Base-by-base conservation (phyloP, 2,113 vertebrate species). In the Gymnocephalus cernua region DNA sequence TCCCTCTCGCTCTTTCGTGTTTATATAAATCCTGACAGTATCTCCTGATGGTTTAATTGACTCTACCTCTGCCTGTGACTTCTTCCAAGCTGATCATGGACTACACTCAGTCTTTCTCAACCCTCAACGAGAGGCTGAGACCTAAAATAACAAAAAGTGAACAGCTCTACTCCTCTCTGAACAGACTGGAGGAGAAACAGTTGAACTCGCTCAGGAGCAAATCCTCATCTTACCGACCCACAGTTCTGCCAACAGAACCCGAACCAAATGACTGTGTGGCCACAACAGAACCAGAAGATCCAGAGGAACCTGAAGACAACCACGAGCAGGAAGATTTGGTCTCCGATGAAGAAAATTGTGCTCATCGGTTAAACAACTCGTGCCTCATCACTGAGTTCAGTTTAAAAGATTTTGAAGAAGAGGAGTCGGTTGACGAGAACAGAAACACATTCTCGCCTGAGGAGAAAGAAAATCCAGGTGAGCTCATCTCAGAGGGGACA, bases 51-150 rank as follows among this genome's bases (percentile, higher is more conserved):
- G 53, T 79, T 67, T 54, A 10, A 53, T 6, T 35, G 67, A 29
- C 7, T 32, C 64, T 56, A 1, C 48, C 3, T 50, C 73, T 83
- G 27, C 41, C 25, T 74, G 68, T 4, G 41, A 54, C 54, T 63
- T 63, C 57, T 19, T 7, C 54, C 8, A 0, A 57, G 47, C 47
- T 12, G 19, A 71, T 57, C 80, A 95, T 95, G 94, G 88, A 91
- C 19, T 84, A 64, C 61, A 54, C 41, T 29, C 56, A 81, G 38
- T 23, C 86, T 13, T 93, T 93, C 81, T 92, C 90, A 1, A 15
- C 27, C 21, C 82, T 94, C 44, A 91, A 91, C 9, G 86, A 89
- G 70, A 87, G 57, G 56, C 63, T 93, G 81, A 87, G 68, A 35
- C 93, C 92, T 23, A 63, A 18, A 11, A 1, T 73, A 69, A 84